These are phyloP conservation scores for Lumbricus terrestris DNA, from an alignment of 2,888 invertebrate genomes.

Conservation along the genomic window DNA sequence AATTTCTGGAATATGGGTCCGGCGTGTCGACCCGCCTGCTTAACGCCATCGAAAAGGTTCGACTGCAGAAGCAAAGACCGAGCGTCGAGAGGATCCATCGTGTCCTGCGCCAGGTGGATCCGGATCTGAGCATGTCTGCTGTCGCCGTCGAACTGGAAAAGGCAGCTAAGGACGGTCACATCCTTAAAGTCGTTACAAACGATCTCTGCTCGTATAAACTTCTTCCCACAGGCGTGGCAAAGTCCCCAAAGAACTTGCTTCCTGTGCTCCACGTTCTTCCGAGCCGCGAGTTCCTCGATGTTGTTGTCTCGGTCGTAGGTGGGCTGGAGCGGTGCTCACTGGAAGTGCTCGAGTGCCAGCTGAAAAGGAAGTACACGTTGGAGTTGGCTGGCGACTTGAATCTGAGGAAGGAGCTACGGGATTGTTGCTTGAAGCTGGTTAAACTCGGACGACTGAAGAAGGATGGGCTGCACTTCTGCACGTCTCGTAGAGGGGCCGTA, in stretches of 20 bases:
- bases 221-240: background rate
- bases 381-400: background rate
- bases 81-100: constrained; percentile 24
- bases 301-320: background rate
- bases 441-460: background rate
- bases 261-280: background rate
- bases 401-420: background rate
- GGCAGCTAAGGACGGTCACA: constrained; percentile 25
- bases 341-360: constrained; percentile 17
- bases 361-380: background rate
- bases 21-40: constrained; percentile 5
- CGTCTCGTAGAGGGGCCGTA: background rate
- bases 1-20: background rate
- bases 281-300: background rate
- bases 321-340: constrained; percentile 15
- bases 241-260: background rate
- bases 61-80: constrained; percentile 28
- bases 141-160: constrained; percentile 13
- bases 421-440: background rate
- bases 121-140: constrained; percentile 22
- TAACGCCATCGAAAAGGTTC: constrained; percentile 25
- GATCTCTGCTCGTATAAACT: constrained; percentile 26
- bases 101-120: constrained; percentile 20
- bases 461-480: background rate
- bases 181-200: constrained; percentile 23